Percentiles rank a stretch among this genome's conserved stretches.
Conservation (phyloP, 2,797 vertebrate species). For the Netta rufina region DNA sequence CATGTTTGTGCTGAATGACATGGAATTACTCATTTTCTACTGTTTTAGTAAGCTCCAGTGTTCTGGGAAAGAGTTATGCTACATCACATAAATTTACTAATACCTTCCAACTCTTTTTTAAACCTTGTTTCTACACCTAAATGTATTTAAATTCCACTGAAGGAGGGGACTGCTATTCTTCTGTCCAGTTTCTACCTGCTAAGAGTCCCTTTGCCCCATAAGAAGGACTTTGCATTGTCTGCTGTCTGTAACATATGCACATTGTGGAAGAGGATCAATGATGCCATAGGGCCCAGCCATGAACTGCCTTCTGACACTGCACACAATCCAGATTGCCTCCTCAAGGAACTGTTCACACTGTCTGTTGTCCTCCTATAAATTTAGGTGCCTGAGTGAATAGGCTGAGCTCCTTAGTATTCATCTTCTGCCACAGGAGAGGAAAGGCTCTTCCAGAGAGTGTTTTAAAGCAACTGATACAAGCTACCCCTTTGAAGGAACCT, state of each 20-base stretch:
- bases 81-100: neutral
- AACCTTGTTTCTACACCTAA: neutral
- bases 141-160: neutral
- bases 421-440: neutral
- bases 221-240: neutral
- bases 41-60: neutral
- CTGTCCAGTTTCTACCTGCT: neutral
- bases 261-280: neutral
- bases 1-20: neutral
- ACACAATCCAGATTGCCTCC: accelerated
- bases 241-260: neutral
- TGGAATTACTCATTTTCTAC: neutral
- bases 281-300: neutral
- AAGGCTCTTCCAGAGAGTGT: neutral
- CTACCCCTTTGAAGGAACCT: neutral
- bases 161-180: neutral
- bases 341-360: neutral
- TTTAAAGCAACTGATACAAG: neutral
- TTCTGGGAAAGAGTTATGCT: neutral
- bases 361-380: neutral
- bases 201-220: neutral
- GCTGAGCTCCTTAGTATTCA: neutral
- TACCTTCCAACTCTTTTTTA: neutral
- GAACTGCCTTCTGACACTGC: neutral
- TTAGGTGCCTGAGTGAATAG: neutral